A percentile compares a stretch with the other conserved stretches of the same genome.
phyloP scores from a whole-genome alignment of 2,888 invertebrate species.

The Neuroscelio doddi region DNA sequence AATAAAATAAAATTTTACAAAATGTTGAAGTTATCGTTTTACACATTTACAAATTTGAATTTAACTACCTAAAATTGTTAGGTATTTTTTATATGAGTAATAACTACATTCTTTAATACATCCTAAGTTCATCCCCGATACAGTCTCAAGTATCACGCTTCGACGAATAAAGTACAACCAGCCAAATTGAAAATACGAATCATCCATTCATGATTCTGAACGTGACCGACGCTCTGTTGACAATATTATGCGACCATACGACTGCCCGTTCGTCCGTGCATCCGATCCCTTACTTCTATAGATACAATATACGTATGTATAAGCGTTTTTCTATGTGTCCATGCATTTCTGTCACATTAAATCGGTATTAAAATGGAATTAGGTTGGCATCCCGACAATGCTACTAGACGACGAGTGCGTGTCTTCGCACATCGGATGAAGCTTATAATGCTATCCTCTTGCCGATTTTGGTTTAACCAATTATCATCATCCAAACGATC shows the following conservation, averaged over 20 bases:
- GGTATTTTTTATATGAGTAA: no score
- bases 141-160: constrained; percentile 27
- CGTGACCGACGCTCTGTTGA: constrained; percentile 63
- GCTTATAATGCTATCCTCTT: constrained; percentile 60
- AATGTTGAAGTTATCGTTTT: no score
- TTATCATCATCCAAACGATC: constrained; percentile 52
- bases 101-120: constrained; percentile 17
- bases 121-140: constrained; percentile 32
- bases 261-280: constrained; percentile 27
- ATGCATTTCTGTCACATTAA: constrained; percentile 57
- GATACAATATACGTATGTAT: constrained; percentile 41
- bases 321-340: constrained; percentile 25
- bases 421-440: constrained; percentile 58
- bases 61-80: no score
- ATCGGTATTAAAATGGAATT: constrained; percentile 69
- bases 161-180: constrained; percentile 16
- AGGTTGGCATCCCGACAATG: constrained; percentile 60
- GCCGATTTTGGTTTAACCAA: constrained; percentile 46
- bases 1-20: no score
- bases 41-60: no score
- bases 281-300: constrained; percentile 23
- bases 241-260: constrained; percentile 59
- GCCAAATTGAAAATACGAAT: constrained; percentile 53
- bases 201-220: constrained; percentile 60
- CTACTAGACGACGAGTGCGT: constrained; percentile 56